Conservation (phyloP, 2,113 vertebrate species). For the Sclerurus mexicanus region DNA sequence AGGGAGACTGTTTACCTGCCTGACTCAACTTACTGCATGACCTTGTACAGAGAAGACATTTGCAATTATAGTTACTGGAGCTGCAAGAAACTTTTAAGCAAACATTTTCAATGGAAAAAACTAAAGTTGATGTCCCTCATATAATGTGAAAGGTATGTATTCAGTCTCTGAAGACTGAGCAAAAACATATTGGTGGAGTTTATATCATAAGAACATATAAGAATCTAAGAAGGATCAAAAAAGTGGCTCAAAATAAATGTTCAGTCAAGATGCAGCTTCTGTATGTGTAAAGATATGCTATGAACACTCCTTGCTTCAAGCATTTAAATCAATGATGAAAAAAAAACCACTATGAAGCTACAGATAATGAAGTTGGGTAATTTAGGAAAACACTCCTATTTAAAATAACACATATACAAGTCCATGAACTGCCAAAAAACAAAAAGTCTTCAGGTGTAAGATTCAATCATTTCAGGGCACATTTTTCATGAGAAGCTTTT, state of each 20-base stretch:
- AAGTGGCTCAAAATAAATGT: neutral
- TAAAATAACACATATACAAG: neutral
- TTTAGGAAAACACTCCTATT: neutral
- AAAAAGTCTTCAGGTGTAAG: neutral
- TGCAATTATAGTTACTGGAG: neutral
- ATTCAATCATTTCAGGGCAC: neutral
- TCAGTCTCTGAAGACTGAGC: neutral
- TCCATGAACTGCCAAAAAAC: neutral
- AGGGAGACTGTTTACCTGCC: neutral
- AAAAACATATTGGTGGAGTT: neutral
- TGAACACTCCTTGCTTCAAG: neutral
- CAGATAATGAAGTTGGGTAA: neutral
- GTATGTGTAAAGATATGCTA: neutral
- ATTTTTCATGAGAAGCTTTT: neutral
- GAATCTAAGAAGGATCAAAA: neutral
- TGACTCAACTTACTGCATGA: neutral
- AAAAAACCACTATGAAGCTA: neutral
- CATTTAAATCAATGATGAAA: neutral
- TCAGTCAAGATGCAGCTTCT: neutral
- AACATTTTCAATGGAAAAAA: neutral
- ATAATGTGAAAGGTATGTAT: neutral
- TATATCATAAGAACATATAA: neutral
- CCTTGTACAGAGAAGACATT: neutral
- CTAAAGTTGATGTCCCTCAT: neutral
- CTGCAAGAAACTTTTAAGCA: neutral